Evolutionary conservation across 2,797 vertebrate species (phyloP), one percentile per base, ranked within the genome.

Genomic region (Coluber constrictor): DNA sequence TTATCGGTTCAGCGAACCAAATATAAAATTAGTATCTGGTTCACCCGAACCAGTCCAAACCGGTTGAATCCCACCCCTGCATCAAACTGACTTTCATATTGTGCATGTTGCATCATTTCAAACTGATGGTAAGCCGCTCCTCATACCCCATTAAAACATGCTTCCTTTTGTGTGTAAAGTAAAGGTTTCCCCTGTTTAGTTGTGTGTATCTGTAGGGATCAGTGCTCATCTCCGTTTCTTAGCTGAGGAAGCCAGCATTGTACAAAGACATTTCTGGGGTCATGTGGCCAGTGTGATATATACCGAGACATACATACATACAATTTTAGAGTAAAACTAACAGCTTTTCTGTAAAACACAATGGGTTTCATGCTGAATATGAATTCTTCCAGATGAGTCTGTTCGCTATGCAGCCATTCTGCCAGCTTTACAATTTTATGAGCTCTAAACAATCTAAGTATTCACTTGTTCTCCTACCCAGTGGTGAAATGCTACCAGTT

Each of bases 271-370:
- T 74, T 20, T 9, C 32, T 37, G 1, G 20, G n/a, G 32, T 74
- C 70, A 74, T 37, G 32, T 37, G 70, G 32, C 16, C 70, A 37
- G 70, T 18, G 7, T 20, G 16, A 37, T 37, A 37, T 37, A 32
- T 32, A 32, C n/a, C 5, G 16, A 37, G n/a, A 15, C 66, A 32
- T 20, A 32, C 63, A 74, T 66, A 51, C 18, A 25, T 56, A 56
- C n/a, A 13, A 25, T 74, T 90, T 54, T 16, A 74, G 3, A 25
- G 63, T 25, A 74, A 70, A 66, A 90, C 25, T 20, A 0, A 25
- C 91, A 90, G 27, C 18, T 94, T 3, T 93, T 96, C 0, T n/a
- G 74, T 94, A 0, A 32, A 94, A 29, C 12, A 94, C 5, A 56
- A 12, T 10, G 27, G 89, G 32, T 25, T 25, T 37, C 4, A 83